Percentiles rank a stretch among this genome's conserved stretches.
Conservation (phyloP, 2,888 invertebrate genomes). For the Rhimphoctona megacephalus region DNA sequence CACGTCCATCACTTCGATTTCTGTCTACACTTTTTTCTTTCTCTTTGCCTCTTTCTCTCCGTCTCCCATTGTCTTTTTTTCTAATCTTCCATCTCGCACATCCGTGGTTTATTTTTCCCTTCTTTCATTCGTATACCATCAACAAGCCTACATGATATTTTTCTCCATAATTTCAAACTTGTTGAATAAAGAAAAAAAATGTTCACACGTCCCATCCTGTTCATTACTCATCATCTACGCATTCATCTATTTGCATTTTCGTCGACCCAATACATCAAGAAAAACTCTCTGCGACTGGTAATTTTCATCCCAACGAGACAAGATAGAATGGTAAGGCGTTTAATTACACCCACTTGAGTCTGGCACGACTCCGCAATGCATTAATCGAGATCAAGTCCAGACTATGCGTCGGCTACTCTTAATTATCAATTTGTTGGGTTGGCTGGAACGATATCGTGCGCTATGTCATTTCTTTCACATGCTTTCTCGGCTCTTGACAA, state of each 20-base stretch:
- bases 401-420: constrained; percentile 53
- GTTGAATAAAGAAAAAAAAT: neutral
- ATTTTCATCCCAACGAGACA: constrained; percentile 50
- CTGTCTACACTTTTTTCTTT: constrained; percentile 22
- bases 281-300: constrained; percentile 19
- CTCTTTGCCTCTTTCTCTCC: constrained; percentile 13
- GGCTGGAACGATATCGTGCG: constrained; percentile 16
- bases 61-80: constrained; percentile 12
- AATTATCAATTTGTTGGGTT: constrained; percentile 60
- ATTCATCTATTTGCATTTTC: constrained; percentile 16
- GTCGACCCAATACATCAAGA: constrained; percentile 5
- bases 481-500: constrained; percentile 22
- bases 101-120: constrained; percentile 18
- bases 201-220: neutral
- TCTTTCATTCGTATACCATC: neutral
- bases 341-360: constrained; percentile 68
- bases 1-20: constrained; percentile 22
- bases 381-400: constrained; percentile 50
- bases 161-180: neutral
- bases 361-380: constrained; percentile 43
- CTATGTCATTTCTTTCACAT: constrained; percentile 16
- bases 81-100: constrained; percentile 10
- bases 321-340: constrained; percentile 57
- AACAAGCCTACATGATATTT: neutral
- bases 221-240: constrained; percentile 12